Evolutionary conservation across 2,888 invertebrate species (phyloP).

Genomic region (Proisotoma minuta): DNA sequence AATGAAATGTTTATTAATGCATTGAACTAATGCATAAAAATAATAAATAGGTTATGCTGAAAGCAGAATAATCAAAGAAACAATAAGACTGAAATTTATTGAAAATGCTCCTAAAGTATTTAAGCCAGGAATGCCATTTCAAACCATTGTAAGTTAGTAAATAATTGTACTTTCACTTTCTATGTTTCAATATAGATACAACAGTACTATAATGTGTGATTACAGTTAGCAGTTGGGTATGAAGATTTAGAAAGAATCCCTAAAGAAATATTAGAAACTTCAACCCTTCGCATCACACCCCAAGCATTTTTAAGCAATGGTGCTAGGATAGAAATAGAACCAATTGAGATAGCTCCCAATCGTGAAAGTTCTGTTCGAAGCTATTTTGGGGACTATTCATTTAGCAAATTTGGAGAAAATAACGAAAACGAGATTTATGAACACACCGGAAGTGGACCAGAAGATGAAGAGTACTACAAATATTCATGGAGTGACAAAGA

Average conservation of each 20-base stretch:
- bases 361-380: too few species aligned
- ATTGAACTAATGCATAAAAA: conserved; percentile 35
- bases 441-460: not conserved
- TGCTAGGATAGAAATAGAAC: conserved; percentile 32
- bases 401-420: conserved; percentile 27
- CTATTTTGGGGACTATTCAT: too few species aligned
- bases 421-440: conserved; percentile 14
- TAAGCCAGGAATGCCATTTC: conserved; percentile 56
- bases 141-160: conserved; percentile 53
- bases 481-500: not conserved
- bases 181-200: not conserved
- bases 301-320: conserved; percentile 45
- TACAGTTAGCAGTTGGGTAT: conserved; percentile 50
- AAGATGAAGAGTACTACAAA: not conserved
- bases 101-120: conserved; percentile 55
- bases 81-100: conserved; percentile 53
- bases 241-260: conserved; percentile 49
- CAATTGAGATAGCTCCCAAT: conserved; percentile 25
- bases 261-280: conserved; percentile 47
- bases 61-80: conserved; percentile 54
- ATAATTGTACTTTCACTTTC: not conserved
- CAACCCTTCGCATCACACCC: conserved; percentile 46
- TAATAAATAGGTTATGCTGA: conserved; percentile 47
- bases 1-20: not conserved
- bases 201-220: too few species aligned